phyloP scores from a whole-genome alignment of 2,888 invertebrate genomes.

The Phytoseiulus persimilis region DNA sequence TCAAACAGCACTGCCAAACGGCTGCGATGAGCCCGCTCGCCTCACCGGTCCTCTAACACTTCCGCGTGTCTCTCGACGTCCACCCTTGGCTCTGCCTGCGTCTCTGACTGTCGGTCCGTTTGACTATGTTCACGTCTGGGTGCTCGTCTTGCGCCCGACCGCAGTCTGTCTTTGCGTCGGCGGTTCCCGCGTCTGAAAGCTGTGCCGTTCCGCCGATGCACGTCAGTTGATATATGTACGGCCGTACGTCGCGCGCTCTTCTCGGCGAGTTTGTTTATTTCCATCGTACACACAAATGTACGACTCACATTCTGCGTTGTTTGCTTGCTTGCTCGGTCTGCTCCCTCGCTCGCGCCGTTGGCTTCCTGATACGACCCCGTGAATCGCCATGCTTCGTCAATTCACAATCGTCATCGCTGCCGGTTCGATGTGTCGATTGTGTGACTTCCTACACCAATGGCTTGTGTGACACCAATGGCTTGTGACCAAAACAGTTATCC shows the following conservation, averaged over 20 bases:
- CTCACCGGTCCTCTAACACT: no score
- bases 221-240: not conserved
- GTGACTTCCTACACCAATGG: not conserved
- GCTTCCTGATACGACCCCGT: not conserved
- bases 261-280: not conserved
- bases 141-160: not conserved
- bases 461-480: not conserved
- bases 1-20: not conserved
- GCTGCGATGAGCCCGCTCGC: not conserved
- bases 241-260: not conserved
- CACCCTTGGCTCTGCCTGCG: not conserved
- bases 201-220: not conserved
- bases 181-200: not conserved
- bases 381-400: not conserved
- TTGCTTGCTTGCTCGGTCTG: not conserved
- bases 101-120: not conserved
- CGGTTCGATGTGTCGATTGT: not conserved
- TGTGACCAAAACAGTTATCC: constrained; percentile 5
- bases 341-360: not conserved
- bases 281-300: not conserved
- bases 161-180: not conserved
- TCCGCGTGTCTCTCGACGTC: not conserved
- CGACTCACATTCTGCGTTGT: not conserved
- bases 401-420: not conserved
- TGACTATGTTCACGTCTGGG: not conserved